phyloP scores from a whole-genome alignment of 2,113 vertebrate genomes.

The Spheniscus mendiculus region DNA sequence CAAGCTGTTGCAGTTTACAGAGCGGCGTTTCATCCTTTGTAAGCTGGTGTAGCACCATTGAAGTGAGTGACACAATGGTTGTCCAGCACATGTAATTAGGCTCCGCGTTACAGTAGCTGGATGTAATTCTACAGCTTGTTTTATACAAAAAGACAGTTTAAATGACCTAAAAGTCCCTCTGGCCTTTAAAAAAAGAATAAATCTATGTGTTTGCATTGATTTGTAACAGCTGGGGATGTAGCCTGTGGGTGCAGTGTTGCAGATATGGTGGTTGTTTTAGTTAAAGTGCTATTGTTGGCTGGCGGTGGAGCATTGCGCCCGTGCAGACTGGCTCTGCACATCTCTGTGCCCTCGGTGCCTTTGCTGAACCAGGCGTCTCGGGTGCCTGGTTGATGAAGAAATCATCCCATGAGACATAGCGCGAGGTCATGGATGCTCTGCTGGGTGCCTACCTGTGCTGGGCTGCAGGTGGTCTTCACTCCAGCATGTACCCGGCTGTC shows the following conservation, averaged over 20 bases:
- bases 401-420: neutral
- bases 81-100: neutral
- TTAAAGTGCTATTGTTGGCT: neutral
- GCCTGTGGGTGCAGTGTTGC: neutral
- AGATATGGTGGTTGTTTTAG: neutral
- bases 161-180: neutral
- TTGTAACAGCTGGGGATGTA: neutral
- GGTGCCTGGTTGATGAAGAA: neutral
- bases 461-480: neutral
- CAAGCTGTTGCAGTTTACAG: neutral
- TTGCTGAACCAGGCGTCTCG: neutral
- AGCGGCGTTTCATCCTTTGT: neutral
- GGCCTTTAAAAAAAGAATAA: neutral
- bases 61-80: neutral
- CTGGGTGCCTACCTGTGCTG: neutral
- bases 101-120: neutral
- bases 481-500: neutral
- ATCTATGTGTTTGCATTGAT: neutral
- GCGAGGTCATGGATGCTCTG: rapidly evolving
- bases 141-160: neutral
- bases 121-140: neutral
- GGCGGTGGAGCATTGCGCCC: rapidly evolving
- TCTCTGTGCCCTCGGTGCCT: neutral
- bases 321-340: rapidly evolving
- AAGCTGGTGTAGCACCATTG: rapidly evolving